Evolutionary conservation across 2,113 vertebrate genomes (phyloP).

Genomic region (Lophochroa leadbeateri): DNA sequence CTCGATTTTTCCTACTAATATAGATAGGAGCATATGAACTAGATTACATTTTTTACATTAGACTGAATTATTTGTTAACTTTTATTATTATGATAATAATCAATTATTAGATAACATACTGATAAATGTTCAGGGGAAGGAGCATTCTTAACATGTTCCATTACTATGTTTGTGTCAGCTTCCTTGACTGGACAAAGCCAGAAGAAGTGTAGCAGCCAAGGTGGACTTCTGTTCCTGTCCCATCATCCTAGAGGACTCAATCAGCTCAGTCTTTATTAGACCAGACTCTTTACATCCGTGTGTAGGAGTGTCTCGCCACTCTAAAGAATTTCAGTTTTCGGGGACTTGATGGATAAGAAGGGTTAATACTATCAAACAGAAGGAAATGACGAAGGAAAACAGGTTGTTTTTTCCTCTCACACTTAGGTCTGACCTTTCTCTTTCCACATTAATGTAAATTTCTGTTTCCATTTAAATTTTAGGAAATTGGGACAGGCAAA

Average conservation of each 20-base stretch:
- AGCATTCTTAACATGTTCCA: background rate
- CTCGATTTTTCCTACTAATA: background rate
- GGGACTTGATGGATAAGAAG: background rate
- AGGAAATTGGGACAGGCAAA: background rate
- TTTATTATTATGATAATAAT: background rate
- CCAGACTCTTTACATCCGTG: background rate
- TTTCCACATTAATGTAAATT: background rate
- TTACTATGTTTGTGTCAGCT: background rate
- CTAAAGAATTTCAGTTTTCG: background rate
- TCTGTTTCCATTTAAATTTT: conserved; percentile 39
- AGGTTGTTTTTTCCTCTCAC: background rate
- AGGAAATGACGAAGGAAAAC: background rate
- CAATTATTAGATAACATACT: background rate
- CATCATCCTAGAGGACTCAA: background rate
- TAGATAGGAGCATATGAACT: background rate
- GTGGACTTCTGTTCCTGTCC: background rate
- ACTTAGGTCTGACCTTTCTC: background rate
- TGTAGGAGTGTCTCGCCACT: background rate
- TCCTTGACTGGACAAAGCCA: background rate
- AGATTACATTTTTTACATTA: background rate
- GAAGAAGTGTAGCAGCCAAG: background rate
- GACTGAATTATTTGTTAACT: background rate
- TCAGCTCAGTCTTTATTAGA: background rate
- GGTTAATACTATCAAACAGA: background rate
- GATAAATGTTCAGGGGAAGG: background rate